Base-by-base conservation (phyloP, 2,113 vertebrate species). In the Malurus elegans region DNA sequence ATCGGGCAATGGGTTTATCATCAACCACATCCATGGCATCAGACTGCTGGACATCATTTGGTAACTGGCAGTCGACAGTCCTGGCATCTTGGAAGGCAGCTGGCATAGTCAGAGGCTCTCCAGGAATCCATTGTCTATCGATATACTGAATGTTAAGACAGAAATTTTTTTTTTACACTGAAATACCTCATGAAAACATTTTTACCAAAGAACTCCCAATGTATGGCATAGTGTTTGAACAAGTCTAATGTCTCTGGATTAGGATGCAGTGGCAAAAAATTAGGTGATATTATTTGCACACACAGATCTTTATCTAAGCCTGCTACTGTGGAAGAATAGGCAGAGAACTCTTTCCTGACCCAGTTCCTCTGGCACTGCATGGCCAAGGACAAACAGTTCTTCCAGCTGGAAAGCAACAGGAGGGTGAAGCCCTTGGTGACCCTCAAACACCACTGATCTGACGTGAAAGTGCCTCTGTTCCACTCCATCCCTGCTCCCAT, bases 21-120 rank as follows among this genome's bases (percentile, higher is more conserved):
- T 96, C 92, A 44, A 81, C 70, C 0, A 92, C 34, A 61, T 97
- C 95, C 79, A 93, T 61, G 47, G 95, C 72, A 80, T 97, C 93
- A 91, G 96, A 79, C 47, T 91, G 73, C 29, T 93, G 93, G 28
- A 50, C 71, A 74, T 98, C 97, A 86, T 80, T 66, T 20, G 98
- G 98, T 84, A 99, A 97, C 56, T 95, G 98, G 88, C 99, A 99
- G 62, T 98, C 97, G 10, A 99, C 91, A 79, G 95, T 94, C 12
- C 96, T 97, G 36, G 61, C 94, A 57, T 98, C 97, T 84, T 98
- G 96, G 96, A 99, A 99, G 57, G 95, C 57, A 51, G 98, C 98
- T 61, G 73, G 92, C 61, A 97, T 38, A 53, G 98, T 97, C 21
- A 93, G 62, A 73, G 98, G 96, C 58, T 98, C 97, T n/a, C 97